These are phyloP conservation scores for Ips nitidus DNA, from an alignment of 1,140 invertebrate species.

Conservation along the genomic window DNA sequence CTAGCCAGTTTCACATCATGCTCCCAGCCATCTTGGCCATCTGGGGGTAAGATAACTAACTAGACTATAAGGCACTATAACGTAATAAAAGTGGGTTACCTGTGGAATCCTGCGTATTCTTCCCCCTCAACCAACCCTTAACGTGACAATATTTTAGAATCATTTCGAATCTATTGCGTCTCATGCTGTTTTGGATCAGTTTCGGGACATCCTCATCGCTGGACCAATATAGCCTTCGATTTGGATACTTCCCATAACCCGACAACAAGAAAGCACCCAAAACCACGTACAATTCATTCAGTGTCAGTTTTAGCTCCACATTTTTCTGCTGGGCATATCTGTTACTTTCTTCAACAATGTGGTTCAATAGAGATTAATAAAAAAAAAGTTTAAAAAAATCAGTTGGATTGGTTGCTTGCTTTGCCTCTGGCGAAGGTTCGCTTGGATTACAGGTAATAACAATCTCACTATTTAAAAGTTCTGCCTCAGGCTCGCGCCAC, in stretches of 20 bases:
- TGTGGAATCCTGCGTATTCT: too few species aligned
- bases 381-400: constrained; percentile 34
- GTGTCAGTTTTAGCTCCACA: constrained; percentile 16
- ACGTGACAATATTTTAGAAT: constrained; percentile 35
- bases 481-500: constrained; percentile 10
- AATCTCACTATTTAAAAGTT: constrained; percentile 8
- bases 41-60: too few species aligned
- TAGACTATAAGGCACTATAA: too few species aligned
- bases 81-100: too few species aligned
- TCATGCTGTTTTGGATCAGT: constrained; percentile 34
- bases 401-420: constrained; percentile 12
- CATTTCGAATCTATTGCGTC: constrained; percentile 37
- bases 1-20: too few species aligned
- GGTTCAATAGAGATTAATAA: constrained; percentile 7
- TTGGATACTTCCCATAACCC: constrained; percentile 37
- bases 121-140: too few species aligned
- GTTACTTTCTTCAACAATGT: constrained; percentile 18
- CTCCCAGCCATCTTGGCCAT: too few species aligned
- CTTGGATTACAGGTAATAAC: constrained; percentile 7
- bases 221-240: constrained; percentile 38
- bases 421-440: constrained; percentile 15
- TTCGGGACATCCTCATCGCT: constrained; percentile 35
- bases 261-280: constrained; percentile 36
- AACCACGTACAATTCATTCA: constrained; percentile 35
- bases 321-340: constrained; percentile 28